These are phyloP conservation scores for Galeruca laticollis DNA, from an alignment of 2,888 invertebrate genomes.

Conservation along the genomic window DNA sequence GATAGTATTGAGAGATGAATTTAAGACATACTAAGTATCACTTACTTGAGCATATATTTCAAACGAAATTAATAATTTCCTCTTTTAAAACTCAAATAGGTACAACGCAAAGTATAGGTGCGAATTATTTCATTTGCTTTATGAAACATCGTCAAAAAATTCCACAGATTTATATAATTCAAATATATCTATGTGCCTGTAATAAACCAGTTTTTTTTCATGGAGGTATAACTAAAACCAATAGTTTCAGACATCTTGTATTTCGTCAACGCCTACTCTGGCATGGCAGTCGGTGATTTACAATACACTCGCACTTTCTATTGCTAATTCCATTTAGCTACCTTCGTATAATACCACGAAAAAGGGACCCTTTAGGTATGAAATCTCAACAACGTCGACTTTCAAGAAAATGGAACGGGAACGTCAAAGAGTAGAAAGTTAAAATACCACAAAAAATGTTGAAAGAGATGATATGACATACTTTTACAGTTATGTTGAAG, in stretches of 20 bases:
- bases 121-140: no score
- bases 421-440: constrained; percentile 24
- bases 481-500: constrained; percentile 34
- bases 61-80: no score
- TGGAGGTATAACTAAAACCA: neutral
- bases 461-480: constrained; percentile 13
- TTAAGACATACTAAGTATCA: no score
- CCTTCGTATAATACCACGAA: constrained; percentile 17
- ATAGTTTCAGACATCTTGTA: constrained; percentile 15
- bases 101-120: no score
- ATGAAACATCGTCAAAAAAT: no score
- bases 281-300: constrained; percentile 12
- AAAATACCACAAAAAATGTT: constrained; percentile 34
- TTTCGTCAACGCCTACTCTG: constrained; percentile 15
- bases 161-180: neutral
- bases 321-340: constrained; percentile 31
- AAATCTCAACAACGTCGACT: constrained; percentile 23
- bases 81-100: no score
- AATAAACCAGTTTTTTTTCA: neutral
- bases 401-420: constrained; percentile 27
- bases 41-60: no score
- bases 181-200: neutral
- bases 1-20: no score
- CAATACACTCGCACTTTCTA: constrained; percentile 28
- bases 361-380: constrained; percentile 30